Evolutionary conservation across 2,797 vertebrate species (phyloP), one percentile per base, ranked within the genome.

Genomic region (Alca torda): DNA sequence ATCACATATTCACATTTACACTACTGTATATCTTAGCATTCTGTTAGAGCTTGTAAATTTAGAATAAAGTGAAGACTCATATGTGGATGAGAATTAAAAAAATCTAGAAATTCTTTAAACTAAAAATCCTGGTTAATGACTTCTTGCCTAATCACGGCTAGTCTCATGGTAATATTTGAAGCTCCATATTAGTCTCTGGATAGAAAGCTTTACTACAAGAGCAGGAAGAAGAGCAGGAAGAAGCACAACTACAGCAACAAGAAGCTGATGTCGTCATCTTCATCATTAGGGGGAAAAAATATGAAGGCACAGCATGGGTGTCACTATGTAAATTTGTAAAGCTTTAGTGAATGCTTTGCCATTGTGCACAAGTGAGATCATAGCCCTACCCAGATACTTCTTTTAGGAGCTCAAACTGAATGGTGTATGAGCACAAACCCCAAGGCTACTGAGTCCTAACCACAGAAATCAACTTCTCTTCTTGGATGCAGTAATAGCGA

Each of bases 371-470:
- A 48, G 43, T 84, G 73, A 95, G 68, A 91, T 92, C 84, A 93
- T 17, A n/a, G 92, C 84, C 91, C 87, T 67, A 7, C 85, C 91
- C 87, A 91, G 81, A 68, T 94, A 91, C 48, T 80, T 87, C 84
- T 89, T 67, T 30, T 4, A 79, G 70, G 30, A 91, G 81, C 31
- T 92, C 61, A 69, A 28, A 9, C 31, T 60, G 48, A 61, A 54
- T 1, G 0, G 8, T 14, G 18, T 37, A 33, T 50, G 37, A 93
- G 64, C 30, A 74, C 45, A 86, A 84, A 78, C 50, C 82, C 68
- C 65, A 75, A 43, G 84, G 92, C 89, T 80, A 90, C 28, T 0
- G 0, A 69, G 37, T 54, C 33, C 76, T 77, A 69, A 86, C 51
- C 73, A 84, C 35, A 92, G 33, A 77, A 76, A 74, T 74, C 35